Evolutionary conservation across 2,888 invertebrate genomes (phyloP), one percentile per base, ranked within the genome.

Genomic region (Abrostola tripartita): DNA sequence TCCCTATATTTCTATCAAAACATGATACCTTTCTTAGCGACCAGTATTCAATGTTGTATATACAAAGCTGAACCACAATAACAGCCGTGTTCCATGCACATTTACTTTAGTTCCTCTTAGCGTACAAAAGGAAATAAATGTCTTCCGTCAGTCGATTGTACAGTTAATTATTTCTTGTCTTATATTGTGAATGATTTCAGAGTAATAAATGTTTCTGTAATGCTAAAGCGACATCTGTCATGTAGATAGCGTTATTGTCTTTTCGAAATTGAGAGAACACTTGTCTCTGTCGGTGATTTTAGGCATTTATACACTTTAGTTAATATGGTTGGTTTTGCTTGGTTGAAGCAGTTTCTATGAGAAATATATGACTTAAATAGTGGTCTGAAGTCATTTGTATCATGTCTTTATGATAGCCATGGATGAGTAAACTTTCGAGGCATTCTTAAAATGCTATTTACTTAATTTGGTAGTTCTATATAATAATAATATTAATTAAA

Each of bases 61-160:
- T 2, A 24, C 24, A 24, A 24, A 24, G 4, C 24, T 24, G 24
- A 24, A 47, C 14, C 24, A 40, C n/a, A 50, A 49, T 6, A 40
- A 57, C 5, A 9, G 5, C 24, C n/a, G 49, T 12, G 36, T 62
- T 52, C 54, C 55, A 49, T 60, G 36, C 53, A 51, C 56, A 52
- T 40, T 59, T 41, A 47, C 37, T 42, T n/a, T 42, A 44, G 53
- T 60, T 73, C 59, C 53, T 59, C 47, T 35, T 5, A 10, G 5
- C 12, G 65, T 52, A 75, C 74, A 82, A 81, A 81, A 75, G 82
- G 70, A 82, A 83, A 84, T 77, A 74, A 76, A 80, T 69, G 67
- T 65, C 52, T 60, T 66, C 74, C 73, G 65, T 59, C 74, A 66
- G 74, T 60, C 69, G 74, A 79, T 79, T 83, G 79, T 71, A 66